phyloP scores from a whole-genome alignment of 2,113 vertebrate genomes.

The Paramisgurnus dabryanus region DNA sequence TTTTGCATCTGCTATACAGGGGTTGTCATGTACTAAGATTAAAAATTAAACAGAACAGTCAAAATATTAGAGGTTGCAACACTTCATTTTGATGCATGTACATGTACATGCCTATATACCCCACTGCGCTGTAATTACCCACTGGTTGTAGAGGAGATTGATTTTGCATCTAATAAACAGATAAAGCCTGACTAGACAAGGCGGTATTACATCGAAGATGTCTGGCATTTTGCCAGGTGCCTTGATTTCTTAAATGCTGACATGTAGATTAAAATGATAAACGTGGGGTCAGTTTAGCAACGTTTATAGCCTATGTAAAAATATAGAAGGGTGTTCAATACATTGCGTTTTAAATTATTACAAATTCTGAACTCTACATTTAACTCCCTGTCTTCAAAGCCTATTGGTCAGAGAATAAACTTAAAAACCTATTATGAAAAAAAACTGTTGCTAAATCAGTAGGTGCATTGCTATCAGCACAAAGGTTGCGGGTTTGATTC shows the following conservation, averaged over 20 bases:
- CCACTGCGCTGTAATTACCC: not conserved
- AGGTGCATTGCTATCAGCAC: not conserved
- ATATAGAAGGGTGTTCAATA: too few species aligned
- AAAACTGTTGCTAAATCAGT: not conserved
- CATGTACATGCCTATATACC: not conserved
- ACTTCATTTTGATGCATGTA: not conserved
- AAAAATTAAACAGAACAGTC: too few species aligned
- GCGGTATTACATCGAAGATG: not conserved
- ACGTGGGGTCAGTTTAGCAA: not conserved
- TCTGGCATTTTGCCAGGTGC: not conserved
- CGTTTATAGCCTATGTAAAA: too few species aligned
- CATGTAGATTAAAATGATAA: constrained; percentile 18
- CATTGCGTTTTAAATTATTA: not conserved
- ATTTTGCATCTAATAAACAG: not conserved
- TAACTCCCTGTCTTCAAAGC: not conserved
- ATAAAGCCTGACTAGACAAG: constrained; percentile 12
- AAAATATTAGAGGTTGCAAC: too few species aligned
- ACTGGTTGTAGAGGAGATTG: not conserved
- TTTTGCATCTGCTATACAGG: too few species aligned
- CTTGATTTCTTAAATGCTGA: not conserved
- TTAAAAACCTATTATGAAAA: not conserved
- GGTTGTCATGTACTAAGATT: not conserved
- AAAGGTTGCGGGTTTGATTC: not conserved
- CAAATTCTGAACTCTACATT: not conserved
- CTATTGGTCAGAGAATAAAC: not conserved